Evolutionary conservation across 2,113 vertebrate genomes (phyloP), one percentile per base, ranked within the genome.

Genomic region (Lichenostomus cassidix): DNA sequence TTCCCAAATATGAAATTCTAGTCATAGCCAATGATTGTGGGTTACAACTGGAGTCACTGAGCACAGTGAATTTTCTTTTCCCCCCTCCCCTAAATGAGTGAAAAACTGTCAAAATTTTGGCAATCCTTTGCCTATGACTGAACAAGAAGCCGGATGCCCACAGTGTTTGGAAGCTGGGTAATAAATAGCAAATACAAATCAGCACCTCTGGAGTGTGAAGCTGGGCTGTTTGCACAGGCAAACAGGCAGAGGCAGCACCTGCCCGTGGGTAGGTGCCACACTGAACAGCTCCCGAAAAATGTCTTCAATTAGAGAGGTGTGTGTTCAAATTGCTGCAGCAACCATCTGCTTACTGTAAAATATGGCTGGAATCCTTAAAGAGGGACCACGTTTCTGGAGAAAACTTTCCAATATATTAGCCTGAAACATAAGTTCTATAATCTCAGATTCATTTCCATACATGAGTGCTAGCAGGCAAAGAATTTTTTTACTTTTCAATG

Each of bases 311-410:
- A 96, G 80, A 84, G 52, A 81, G 64, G 77, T 65, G 65, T 46
- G 62, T 39, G 64, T 90, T 92, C 67, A 60, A 83, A 92, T 50
- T 91, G 94, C 87, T 97, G 96, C 95, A 93, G 90, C 95, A 84
- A 41, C 71, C 25, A 7, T 85, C 91, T 91, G 88, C 81, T 96
- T 90, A 94, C 73, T 78, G 75, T 92, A 81, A 93, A 87, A 94
- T 87, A 87, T 4, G 95, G 94, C 96, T 97, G 95, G 95, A 97
- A 97, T 97, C 96, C 96, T 97, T 97, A 97, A 97, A 97, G 97
- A 97, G 97, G 97, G 96, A 97, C 96, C 33, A 0, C 49, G 0
- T 95, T 92, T 91, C 95, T 97, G 96, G 93, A 97, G 95, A 90
- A 96, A 96, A 95, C 93, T 95, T 95, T 74, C 33, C 39, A 70